These are phyloP conservation scores for Trididemnum miniatum DNA, from an alignment of 23 tunicate species.

Conservation along the genomic window DNA sequence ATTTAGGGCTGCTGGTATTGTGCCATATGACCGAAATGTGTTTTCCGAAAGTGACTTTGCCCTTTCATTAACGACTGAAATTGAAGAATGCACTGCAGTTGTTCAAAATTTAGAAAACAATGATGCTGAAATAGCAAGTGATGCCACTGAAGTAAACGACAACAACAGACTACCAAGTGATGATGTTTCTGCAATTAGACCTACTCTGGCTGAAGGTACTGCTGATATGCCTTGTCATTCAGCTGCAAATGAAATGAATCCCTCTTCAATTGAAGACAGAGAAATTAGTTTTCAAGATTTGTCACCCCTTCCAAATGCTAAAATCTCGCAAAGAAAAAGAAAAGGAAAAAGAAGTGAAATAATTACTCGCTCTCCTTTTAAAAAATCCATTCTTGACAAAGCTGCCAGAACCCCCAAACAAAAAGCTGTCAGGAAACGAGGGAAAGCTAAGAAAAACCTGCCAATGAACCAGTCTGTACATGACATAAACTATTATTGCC, in stretches of 20 bases:
- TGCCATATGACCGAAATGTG: conserved; percentile 5
- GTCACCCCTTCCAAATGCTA: conserved; percentile 21
- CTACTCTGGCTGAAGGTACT: background rate
- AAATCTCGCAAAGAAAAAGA: conserved; percentile 9
- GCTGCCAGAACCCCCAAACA: background rate
- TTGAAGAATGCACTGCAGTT: background rate
- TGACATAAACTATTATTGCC: conserved; percentile 6
- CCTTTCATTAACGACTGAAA: conserved; percentile 15
- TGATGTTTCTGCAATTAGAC: background rate
- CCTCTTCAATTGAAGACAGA: background rate
- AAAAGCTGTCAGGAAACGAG: background rate
- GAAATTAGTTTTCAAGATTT: conserved; percentile 1
- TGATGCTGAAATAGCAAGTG: background rate
- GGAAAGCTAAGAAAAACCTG: background rate
- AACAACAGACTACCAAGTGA: background rate
- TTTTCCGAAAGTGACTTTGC: conserved; percentile 27
- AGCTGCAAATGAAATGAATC: background rate
- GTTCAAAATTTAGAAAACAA: background rate
- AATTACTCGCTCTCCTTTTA: conserved; percentile 20
- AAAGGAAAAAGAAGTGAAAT: conserved; percentile 10
- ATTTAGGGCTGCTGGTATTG: conserved; percentile 22
- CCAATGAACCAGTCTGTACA: background rate
- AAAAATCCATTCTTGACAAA: conserved; percentile 2
- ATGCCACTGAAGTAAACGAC: background rate
- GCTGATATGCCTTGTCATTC: background rate